Percentiles rank a stretch among this genome's conserved stretches.
Evolutionary conservation across 2,888 invertebrate species (phyloP).

Genomic region (Drosophila tripunctata): DNA sequence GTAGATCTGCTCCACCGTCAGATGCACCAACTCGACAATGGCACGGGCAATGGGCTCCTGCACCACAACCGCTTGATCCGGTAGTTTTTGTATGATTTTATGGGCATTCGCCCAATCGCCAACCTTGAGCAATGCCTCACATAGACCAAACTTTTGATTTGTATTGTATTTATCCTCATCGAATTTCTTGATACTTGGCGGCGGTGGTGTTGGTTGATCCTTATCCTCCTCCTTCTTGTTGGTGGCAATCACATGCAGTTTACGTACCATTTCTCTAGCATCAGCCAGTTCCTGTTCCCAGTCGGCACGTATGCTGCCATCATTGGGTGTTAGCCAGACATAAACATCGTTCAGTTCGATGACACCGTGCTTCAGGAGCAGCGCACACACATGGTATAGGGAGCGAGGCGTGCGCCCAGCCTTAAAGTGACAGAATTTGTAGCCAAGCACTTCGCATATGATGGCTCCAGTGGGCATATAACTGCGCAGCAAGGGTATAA

Average conservation of each 20-base stretch:
- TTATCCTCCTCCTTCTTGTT: slow-evolving; percentile 88
- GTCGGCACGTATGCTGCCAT: slow-evolving; percentile 91
- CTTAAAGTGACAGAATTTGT: slow-evolving; percentile 91
- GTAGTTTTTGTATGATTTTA: slow-evolving; percentile 91
- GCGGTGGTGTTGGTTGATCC: slow-evolving; percentile 90
- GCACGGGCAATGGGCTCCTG: slow-evolving; percentile 91
- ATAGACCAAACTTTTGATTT: slow-evolving; percentile 97
- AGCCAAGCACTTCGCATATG: slow-evolving; percentile 97
- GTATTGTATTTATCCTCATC: slow-evolving; percentile 85
- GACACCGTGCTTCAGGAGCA: slow-evolving; percentile 94
- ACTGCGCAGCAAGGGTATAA: slow-evolving; percentile 93
- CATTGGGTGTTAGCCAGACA: slow-evolving; percentile 95
- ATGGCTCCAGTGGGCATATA: slow-evolving; percentile 95
- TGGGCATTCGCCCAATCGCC: slow-evolving; percentile 96
- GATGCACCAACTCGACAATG: slow-evolving; percentile 91
- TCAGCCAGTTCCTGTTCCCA: slow-evolving; percentile 93
- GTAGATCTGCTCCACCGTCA: slow-evolving; percentile 94
- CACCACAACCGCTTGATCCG: slow-evolving; percentile 91
- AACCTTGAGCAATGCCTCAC: slow-evolving; percentile 93
- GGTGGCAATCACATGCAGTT: slow-evolving; percentile 92
- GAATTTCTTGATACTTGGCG: slow-evolving; percentile 88
- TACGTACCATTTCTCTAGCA: slow-evolving; percentile 94
- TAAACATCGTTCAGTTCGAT: slow-evolving; percentile 95
- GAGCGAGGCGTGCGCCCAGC: slow-evolving; percentile 90
- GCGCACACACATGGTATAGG: slow-evolving; percentile 94